Percentiles rank a stretch among this genome's conserved stretches.
These are phyloP conservation scores for Hymenochirus boettgeri DNA, from an alignment of 2,113 vertebrate genomes.

Conservation along the genomic window DNA sequence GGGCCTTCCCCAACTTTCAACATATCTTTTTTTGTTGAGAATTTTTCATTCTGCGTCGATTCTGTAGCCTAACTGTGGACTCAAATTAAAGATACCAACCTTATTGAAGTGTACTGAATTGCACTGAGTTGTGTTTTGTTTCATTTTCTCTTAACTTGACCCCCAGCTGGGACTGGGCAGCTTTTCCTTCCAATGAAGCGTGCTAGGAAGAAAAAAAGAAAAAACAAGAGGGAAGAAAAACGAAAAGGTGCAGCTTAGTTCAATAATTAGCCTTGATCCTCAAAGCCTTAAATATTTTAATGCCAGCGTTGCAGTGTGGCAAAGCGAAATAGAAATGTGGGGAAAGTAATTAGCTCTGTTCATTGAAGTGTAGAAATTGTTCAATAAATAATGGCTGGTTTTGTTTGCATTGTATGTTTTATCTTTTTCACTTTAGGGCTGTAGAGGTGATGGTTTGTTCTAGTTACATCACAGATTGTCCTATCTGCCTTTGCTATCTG, in stretches of 20 bases:
- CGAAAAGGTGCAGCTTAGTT: constrained; percentile 86
- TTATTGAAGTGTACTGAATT: constrained; percentile 81
- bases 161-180: constrained; percentile 73
- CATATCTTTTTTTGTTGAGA: constrained; percentile 79
- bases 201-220: constrained; percentile 62
- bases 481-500: no score
- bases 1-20: constrained; percentile 77
- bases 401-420: constrained; percentile 81
- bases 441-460: constrained; percentile 97
- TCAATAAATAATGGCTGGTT: constrained; percentile 96
- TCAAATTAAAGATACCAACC: constrained; percentile 74
- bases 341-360: constrained; percentile 94
- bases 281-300: constrained; percentile 92
- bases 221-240: constrained; percentile 52
- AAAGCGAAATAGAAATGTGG: constrained; percentile 85
- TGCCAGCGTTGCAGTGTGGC: constrained; percentile 81
- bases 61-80: constrained; percentile 74
- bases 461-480: constrained; percentile 89
- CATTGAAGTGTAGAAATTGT: constrained; percentile 93
- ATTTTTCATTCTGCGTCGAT: constrained; percentile 77
- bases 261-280: constrained; percentile 97
- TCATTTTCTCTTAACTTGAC: constrained; percentile 73
- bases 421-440: constrained; percentile 65
- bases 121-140: constrained; percentile 80
- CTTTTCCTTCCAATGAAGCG: constrained; percentile 70